Percentiles rank a stretch among this genome's conserved stretches.
These are phyloP conservation scores for Erythrocercus mccallii DNA, from an alignment of 2,113 vertebrate genomes.

Conservation along the genomic window DNA sequence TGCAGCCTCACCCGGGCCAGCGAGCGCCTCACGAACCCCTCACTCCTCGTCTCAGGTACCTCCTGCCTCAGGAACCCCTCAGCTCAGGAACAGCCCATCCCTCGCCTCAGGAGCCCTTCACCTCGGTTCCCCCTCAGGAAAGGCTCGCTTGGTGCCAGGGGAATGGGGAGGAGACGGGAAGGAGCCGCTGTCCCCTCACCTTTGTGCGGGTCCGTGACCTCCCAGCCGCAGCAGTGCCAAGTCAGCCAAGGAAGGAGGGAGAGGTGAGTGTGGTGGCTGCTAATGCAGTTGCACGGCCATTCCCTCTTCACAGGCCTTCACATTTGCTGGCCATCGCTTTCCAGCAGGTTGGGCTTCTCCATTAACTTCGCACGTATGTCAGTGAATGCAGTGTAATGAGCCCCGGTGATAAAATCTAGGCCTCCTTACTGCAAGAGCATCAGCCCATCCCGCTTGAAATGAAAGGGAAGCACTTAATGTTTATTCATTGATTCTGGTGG, in stretches of 20 bases:
- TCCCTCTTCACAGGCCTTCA: background rate
- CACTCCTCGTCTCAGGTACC: too few relatives aligned
- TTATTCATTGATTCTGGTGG: slow-evolving; percentile 56
- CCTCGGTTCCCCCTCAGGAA: background rate
- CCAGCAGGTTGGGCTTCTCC: background rate
- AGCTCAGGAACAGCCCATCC: background rate
- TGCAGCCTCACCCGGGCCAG: background rate
- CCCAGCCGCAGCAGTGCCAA: background rate
- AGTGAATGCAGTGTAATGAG: background rate
- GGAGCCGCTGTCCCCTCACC: background rate
- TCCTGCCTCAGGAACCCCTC: background rate
- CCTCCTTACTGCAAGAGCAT: background rate
- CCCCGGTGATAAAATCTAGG: background rate
- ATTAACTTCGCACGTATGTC: background rate
- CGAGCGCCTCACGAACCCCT: background rate
- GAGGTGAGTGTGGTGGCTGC: background rate
- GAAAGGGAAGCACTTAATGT: slow-evolving; percentile 33
- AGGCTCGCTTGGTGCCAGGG: accelerated
- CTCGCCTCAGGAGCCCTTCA: accelerated
- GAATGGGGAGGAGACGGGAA: background rate
- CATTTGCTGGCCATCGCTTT: background rate
- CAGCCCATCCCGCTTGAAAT: background rate
- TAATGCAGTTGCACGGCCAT: background rate
- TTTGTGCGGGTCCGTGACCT: background rate
- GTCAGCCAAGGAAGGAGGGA: background rate